Evolutionary conservation across 2,888 invertebrate species (phyloP).

Genomic region (Cremastobaeus sp.): DNA sequence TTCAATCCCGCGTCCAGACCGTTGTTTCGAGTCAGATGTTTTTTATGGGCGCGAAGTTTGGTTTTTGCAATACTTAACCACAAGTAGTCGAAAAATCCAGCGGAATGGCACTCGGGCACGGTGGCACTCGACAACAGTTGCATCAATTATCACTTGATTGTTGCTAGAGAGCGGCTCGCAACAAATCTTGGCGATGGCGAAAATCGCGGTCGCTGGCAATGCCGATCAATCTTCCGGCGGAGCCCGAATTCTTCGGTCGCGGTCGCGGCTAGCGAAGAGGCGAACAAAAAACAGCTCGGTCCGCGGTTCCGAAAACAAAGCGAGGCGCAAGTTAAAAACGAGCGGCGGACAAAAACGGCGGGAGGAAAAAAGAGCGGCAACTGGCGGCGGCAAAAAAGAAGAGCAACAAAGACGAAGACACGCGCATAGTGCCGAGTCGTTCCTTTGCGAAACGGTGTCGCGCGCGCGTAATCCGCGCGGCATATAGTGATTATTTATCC

Average conservation of each 20-base stretch:
- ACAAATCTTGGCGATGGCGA: constrained; percentile 14
- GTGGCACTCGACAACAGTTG: constrained; percentile 30
- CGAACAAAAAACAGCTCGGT: not conserved
- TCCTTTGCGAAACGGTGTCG: constrained; percentile 11
- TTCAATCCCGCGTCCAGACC: too few relatives aligned
- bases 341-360: not conserved
- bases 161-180: constrained; percentile 18
- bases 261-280: not conserved
- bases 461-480: constrained; percentile 21
- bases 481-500: constrained; percentile 43
- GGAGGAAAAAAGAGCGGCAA: not conserved
- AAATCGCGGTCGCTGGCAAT: constrained; percentile 20
- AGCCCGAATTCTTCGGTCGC: not conserved
- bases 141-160: constrained; percentile 29
- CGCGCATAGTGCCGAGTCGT: not conserved
- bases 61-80: constrained; percentile 3
- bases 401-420: not conserved
- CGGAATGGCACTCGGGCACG: too few relatives aligned
- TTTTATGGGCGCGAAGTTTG: too few relatives aligned
- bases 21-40: too few relatives aligned
- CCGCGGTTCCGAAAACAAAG: not conserved
- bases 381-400: not conserved
- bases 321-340: not conserved
- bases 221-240: constrained; percentile 15
- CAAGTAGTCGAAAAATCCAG: too few relatives aligned